These are phyloP conservation scores for Pimephales promelas DNA, from an alignment of 2,113 vertebrate genomes.

Conservation along the genomic window DNA sequence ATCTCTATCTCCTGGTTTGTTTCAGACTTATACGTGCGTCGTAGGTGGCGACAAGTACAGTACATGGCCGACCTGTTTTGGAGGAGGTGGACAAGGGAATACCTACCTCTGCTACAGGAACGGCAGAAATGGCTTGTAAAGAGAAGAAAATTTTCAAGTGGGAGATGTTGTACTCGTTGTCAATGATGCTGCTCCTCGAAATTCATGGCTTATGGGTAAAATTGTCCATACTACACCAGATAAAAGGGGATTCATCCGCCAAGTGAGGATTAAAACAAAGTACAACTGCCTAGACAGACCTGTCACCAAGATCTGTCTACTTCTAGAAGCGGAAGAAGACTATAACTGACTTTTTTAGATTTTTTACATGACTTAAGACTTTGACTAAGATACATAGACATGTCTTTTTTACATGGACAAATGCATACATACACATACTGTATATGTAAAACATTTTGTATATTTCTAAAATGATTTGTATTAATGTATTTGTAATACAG, in stretches of 20 bases:
- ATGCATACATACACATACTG: background rate
- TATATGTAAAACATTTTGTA: background rate
- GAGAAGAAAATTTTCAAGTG: background rate
- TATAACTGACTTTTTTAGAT: background rate
- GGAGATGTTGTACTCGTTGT: conserved; percentile 23
- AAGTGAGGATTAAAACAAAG: background rate
- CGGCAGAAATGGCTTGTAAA: background rate
- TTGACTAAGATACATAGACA: background rate
- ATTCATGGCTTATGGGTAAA: conserved; percentile 32
- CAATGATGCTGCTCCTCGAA: conserved; percentile 11
- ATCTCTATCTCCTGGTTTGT: background rate
- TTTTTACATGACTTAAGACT: background rate
- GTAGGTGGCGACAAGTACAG: background rate
- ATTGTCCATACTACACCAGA: background rate
- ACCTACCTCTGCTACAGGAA: background rate
- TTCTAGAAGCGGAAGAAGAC: background rate
- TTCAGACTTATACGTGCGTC: background rate
- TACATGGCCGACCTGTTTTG: background rate
- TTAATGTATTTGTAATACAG: too few species aligned
- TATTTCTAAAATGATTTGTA: background rate
- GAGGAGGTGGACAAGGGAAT: background rate
- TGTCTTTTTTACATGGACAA: background rate
- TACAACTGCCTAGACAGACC: background rate
- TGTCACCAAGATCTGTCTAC: background rate
- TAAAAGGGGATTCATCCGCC: background rate